These are phyloP conservation scores for Turritopsis dohrnii DNA, from an alignment of 30 jellyfish, hydroid and myxozoan genomes.

Conservation along the genomic window DNA sequence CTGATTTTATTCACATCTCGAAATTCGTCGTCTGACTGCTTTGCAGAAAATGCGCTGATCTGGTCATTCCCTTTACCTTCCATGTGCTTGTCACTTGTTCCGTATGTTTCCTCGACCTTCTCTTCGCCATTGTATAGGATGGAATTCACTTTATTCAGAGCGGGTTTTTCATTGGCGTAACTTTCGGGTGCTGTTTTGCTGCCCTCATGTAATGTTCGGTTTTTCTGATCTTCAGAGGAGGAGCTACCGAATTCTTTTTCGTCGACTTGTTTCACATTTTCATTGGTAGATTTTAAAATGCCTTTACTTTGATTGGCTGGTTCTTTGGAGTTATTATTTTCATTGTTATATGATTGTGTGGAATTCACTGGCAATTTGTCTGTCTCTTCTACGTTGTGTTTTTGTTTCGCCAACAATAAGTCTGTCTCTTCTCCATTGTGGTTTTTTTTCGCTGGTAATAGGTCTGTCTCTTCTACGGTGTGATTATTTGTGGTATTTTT, in stretches of 20 bases:
- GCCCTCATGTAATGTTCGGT: not conserved
- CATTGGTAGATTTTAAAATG: not conserved
- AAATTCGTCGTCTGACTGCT: conserved; percentile 1
- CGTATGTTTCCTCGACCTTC: conserved; percentile 6
- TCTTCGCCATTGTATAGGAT: not conserved
- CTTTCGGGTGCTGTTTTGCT: not conserved
- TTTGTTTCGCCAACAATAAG: no score
- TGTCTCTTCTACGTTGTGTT: not conserved
- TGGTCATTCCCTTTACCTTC: conserved; percentile 1
- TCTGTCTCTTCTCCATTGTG: not conserved
- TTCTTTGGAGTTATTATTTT: not conserved
- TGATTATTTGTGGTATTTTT: not conserved
- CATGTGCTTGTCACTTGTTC: not conserved
- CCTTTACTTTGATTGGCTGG: not conserved
- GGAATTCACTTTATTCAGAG: not conserved
- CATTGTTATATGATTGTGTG: not conserved
- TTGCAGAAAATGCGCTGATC: not conserved
- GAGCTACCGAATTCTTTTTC: not conserved
- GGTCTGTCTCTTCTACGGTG: not conserved
- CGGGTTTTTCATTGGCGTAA: not conserved
- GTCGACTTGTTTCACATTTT: not conserved
- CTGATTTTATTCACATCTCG: not conserved
- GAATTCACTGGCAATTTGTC: not conserved
- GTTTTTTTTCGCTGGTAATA: not conserved
- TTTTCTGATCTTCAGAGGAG: not conserved